Evolutionary conservation across 53 echinoderm and acorn worm genomes (phyloP).

Genomic region (Holothuria scabra): DNA sequence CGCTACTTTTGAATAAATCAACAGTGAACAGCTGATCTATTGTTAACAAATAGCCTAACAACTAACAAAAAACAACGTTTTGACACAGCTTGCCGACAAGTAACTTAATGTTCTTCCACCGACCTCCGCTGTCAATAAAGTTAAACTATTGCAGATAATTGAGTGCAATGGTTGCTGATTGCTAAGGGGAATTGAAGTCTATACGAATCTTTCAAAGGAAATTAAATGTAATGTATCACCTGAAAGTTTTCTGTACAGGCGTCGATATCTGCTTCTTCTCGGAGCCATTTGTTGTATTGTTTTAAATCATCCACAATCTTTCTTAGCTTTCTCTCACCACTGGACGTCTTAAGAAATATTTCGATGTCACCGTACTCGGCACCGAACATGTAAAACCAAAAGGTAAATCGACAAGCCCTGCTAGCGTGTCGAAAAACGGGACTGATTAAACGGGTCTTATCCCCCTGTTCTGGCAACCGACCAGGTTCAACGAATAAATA

Average conservation of each 20-base stretch:
- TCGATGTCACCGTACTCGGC: constrained; percentile 69
- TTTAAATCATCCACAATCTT: constrained; percentile 63
- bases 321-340: constrained; percentile 52
- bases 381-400: constrained; percentile 50
- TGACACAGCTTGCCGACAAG: too few relatives aligned
- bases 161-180: too few relatives aligned
- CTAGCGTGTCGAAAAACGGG: constrained; percentile 35
- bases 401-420: constrained; percentile 28
- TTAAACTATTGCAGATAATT: too few relatives aligned
- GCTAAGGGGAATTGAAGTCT: too few relatives aligned
- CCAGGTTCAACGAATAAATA: constrained; percentile 48
- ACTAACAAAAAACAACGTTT: too few relatives aligned
- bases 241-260: constrained; percentile 78
- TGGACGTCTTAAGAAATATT: constrained; percentile 33
- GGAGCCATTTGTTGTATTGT: constrained; percentile 75
- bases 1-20: too few relatives aligned
- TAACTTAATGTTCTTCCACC: too few relatives aligned
- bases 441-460: constrained; percentile 39
- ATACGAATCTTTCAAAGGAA: too few relatives aligned
- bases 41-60: too few relatives aligned
- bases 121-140: too few relatives aligned
- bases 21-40: too few relatives aligned
- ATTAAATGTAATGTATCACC: constrained; percentile 45
- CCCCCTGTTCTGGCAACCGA: neutral
- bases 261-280: constrained; percentile 58